Base-by-base conservation (phyloP, 2,888 invertebrate genomes). In the Tuberolachnus salignus region DNA sequence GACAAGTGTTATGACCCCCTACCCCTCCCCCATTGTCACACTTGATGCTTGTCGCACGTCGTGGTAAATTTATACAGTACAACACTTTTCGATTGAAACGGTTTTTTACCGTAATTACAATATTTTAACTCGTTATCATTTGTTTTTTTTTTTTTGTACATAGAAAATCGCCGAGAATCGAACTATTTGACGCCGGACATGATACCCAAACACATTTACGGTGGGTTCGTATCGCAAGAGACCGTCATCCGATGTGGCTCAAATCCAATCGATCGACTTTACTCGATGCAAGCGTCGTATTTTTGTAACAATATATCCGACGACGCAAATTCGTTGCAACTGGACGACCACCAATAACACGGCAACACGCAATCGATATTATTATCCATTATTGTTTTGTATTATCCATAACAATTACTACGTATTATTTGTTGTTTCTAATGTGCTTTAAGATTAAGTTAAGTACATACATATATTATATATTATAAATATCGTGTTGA, bases 251-350 rank as follows among this genome's bases (percentile, higher is more conserved):
- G 75, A 46, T 78, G 75, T 21, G 75, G 75, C 16, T 78, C 75
- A 21, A 89, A 89, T 84, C 90, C 90, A 13, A 90, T 90, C 81
- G 90, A 90, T 85, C 87, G 89, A 59, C 84, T 90, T 19, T 90
- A 90, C 83, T 90, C 89, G 80, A 90, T 90, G 90, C 89, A 90
- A 83, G 89, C 87, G 83, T 89, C 89, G 16, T 90, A 90, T 83
- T 90, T 90, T 85, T 88, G 89, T 82, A 88, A 87, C 44, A 89
- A 89, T 57, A 59, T 78, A 57, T 34, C 75, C 16, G 75, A 78
- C 9, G 75, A 78, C 49, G 57, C 75, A 1, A 69, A n/a, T 49
- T 59, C 75, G 34, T 49, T 78, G 42, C 66, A 66, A 8, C 34
- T 78, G 11, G 59, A 67, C 13, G 67, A 78, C 46, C 75, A 67